These are phyloP conservation scores for Premnoplex brunnescens DNA, from an alignment of 2,797 vertebrate species.

Conservation along the genomic window DNA sequence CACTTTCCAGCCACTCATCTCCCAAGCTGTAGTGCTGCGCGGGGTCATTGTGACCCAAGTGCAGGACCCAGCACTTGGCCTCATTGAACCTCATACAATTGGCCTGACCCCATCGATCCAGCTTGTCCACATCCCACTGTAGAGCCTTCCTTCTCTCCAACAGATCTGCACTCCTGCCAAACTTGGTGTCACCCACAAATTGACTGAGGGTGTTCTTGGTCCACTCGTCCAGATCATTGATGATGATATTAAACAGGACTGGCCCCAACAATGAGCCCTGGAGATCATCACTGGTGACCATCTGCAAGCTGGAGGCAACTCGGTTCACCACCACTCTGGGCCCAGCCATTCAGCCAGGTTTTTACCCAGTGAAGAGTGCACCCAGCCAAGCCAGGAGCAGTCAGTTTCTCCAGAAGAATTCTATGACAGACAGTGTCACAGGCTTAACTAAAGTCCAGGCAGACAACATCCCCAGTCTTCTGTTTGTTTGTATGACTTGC, in stretches of 20 bases:
- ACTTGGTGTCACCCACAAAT: not conserved
- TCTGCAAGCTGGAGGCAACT: not conserved
- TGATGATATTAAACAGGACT: not conserved
- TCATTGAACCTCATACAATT: not conserved
- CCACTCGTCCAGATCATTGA: not conserved
- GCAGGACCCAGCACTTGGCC: rapidly evolving
- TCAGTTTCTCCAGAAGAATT: not conserved
- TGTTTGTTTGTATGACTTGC: not conserved
- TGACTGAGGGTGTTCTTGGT: not conserved
- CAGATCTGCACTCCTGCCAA: not conserved
- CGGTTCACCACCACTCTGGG: not conserved
- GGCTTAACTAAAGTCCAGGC: not conserved
- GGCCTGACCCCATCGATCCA: not conserved
- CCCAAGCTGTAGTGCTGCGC: not conserved
- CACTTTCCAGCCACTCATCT: not conserved
- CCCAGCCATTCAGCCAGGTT: not conserved
- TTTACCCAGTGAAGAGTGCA: not conserved
- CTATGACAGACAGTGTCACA: not conserved
- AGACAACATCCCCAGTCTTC: not conserved
- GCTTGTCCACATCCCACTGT: not conserved
- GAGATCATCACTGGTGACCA: not conserved
- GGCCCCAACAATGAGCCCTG: not conserved
- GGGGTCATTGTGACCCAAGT: not conserved
- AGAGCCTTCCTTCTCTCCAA: not conserved
- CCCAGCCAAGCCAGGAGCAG: not conserved